A percentile compares a stretch with the other conserved stretches of the same genome.
These are phyloP conservation scores for Aldrovandia affinis DNA, from an alignment of 2,797 vertebrate species.

Conservation along the genomic window DNA sequence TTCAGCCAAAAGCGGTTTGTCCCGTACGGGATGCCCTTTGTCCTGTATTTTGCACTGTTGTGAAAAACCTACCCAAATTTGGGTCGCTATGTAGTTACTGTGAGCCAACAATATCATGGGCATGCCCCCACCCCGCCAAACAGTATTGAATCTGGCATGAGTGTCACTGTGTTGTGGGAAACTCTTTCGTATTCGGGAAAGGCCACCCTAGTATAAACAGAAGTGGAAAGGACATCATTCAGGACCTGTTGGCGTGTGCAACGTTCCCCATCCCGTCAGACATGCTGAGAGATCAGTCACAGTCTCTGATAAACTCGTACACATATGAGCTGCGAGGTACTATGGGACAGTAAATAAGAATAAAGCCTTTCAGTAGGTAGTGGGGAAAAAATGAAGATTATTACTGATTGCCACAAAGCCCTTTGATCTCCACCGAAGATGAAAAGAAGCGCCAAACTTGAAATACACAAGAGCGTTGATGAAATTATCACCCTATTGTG, in stretches of 20 bases:
- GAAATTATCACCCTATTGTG: background rate
- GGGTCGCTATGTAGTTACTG: too few relatives aligned
- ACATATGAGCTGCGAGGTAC: background rate
- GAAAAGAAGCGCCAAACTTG: background rate
- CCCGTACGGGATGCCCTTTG: too few relatives aligned
- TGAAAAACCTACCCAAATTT: too few relatives aligned
- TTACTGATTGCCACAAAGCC: background rate
- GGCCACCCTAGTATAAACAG: too few relatives aligned
- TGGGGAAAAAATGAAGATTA: background rate
- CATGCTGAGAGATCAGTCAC: background rate
- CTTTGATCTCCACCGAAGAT: constrained; percentile 2
- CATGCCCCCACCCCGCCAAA: too few relatives aligned
- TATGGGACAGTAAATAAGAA: background rate
- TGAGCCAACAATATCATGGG: too few relatives aligned
- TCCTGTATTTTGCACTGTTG: too few relatives aligned
- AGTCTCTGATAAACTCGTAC: background rate
- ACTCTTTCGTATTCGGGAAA: too few relatives aligned
- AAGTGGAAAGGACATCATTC: too few relatives aligned
- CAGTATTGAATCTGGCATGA: too few relatives aligned
- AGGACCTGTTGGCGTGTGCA: background rate
- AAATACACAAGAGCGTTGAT: background rate
- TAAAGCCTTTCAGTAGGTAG: background rate
- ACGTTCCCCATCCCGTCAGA: background rate
- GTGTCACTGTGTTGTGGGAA: too few relatives aligned
- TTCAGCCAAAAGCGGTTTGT: too few relatives aligned